Base-by-base conservation (phyloP, 1,140 invertebrate genomes). In the Pentalonia nigronervosa region DNA sequence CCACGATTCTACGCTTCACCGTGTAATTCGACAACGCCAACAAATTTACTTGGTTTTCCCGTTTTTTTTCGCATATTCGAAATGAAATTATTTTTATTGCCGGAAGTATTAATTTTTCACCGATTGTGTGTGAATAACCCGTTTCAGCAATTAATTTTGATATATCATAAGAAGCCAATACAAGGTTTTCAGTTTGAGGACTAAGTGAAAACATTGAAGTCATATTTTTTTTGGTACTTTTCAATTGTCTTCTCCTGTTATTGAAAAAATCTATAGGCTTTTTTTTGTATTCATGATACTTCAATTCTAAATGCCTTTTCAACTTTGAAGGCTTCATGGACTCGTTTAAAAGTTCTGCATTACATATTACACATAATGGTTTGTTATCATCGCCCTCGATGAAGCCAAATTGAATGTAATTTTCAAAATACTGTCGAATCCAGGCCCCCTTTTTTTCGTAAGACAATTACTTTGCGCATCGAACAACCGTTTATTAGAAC, bases 141-240 rank as follows among this genome's bases (percentile, higher is more conserved):
- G 81, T 83, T 83, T 84, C 14, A 84, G 34, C 83, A 84, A 84
- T 84, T 84, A 84, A 84, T 84, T 84, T 84, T 84, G 83, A 84
- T 41, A 84, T 84, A 45, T 84, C 83, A 84, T 84, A 84, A 84
- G 83, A 84, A 84, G 83, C 36, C 34, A 84, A 84, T 84, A 84
- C 83, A 41, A 84, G 41, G 48, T 48, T 84, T 84, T 84, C 36
- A 84, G 83, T 36, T 41, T 84, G 34, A 41, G 36, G 83, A 36
- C 83, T 41, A 34, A 84, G 83, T 48, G 36, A 84, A 84, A 84
- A 84, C 83, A 84, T 84, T 84, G 83, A 84, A 84, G 83, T 36
- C 83, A 84, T 84, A 84, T 84, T 41, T 20, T 83, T 84, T 84
- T 84, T 84, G 83, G 41, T 1, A 84, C 34, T 48, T 84, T 84